Conservation (phyloP, 2,888 invertebrate genomes). For the Athrips mouffetella region DNA sequence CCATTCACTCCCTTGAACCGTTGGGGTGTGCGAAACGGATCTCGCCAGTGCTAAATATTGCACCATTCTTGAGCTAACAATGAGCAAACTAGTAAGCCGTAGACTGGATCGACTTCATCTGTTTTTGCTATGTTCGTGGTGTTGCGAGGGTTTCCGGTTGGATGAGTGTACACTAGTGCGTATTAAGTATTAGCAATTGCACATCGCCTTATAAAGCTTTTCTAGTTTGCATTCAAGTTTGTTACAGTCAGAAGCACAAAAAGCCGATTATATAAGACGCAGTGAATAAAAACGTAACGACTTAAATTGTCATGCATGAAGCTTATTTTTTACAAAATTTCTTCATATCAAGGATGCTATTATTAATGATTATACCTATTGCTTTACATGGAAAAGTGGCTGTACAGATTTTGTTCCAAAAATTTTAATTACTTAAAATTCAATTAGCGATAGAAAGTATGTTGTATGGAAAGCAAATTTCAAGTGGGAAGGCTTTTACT, state of each 20-base stretch:
- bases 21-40: background rate
- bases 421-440: too few species aligned
- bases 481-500: slow-evolving; percentile 1
- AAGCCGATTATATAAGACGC: too few species aligned
- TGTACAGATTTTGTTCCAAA: too few species aligned
- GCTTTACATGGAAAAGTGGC: too few species aligned
- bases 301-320: too few species aligned
- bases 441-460: too few species aligned
- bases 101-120: background rate
- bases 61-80: background rate
- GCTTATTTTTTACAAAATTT: too few species aligned
- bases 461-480: background rate
- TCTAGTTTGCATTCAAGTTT: background rate
- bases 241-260: too few species aligned
- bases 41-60: background rate
- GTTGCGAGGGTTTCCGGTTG: background rate
- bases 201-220: background rate
- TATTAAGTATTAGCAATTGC: background rate
- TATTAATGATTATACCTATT: too few species aligned
- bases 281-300: too few species aligned
- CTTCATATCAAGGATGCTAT: too few species aligned
- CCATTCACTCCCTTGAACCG: background rate
- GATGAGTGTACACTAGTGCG: background rate
- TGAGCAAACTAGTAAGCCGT: background rate
- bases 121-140: background rate